These are phyloP conservation scores for Alaudala cheleensis DNA, from an alignment of 2,113 vertebrate genomes.

Conservation along the genomic window DNA sequence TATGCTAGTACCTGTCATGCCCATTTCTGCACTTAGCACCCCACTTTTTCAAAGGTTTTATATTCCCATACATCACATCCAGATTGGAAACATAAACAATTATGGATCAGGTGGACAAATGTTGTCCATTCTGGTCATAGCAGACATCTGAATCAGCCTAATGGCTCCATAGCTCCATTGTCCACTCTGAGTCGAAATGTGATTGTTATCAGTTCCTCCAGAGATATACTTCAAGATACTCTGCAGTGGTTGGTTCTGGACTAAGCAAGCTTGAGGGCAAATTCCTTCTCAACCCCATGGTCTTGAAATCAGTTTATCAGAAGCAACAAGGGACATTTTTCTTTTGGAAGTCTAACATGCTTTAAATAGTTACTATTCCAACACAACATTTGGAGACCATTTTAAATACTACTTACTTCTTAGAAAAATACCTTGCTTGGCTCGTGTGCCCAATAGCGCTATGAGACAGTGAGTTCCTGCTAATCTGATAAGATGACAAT, in stretches of 20 bases:
- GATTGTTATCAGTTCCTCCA: conserved; percentile 29
- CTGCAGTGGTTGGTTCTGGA: conserved; percentile 25
- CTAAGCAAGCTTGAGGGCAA: conserved; percentile 24
- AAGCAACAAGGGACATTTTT: conserved; percentile 42
- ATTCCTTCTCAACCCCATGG: conserved; percentile 10
- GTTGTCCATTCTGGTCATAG: conserved; percentile 35
- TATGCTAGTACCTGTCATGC: background rate
- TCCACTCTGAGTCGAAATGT: background rate
- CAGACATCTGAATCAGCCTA: conserved; percentile 37
- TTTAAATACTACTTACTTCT: background rate
- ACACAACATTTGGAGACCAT: background rate
- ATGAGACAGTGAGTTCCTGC: background rate
- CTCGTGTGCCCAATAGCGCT: background rate
- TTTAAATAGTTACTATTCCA: conserved; percentile 54
- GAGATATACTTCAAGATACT: background rate
- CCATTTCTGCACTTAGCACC: background rate
- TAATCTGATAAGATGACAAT: conserved; percentile 19
- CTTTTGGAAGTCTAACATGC: conserved; percentile 15
- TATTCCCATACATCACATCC: background rate
- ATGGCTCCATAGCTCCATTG: background rate
- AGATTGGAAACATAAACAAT: background rate
- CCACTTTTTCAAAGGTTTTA: background rate
- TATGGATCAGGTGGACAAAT: background rate
- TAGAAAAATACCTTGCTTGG: background rate
- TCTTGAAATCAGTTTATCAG: conserved; percentile 37